Conservation (phyloP, 2,888 invertebrate genomes). For the Rhagonycha fulva region DNA sequence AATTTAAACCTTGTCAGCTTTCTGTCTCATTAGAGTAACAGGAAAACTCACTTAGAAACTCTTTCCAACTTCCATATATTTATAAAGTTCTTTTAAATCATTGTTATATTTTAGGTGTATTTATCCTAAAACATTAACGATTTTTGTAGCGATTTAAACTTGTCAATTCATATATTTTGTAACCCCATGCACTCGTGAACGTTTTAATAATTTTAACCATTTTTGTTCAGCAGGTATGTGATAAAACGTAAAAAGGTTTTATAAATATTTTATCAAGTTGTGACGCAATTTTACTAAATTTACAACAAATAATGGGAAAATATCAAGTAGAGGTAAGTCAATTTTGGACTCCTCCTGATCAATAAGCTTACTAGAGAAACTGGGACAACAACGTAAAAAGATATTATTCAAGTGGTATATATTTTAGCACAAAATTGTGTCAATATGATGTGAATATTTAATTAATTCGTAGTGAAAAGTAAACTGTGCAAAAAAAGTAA, state of each 20-base stretch:
- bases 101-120: not conserved
- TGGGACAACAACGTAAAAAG: constrained; percentile 1
- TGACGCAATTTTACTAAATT: not conserved
- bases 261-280: not conserved
- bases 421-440: not conserved
- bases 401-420: not conserved
- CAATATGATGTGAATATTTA: not conserved
- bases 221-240: not conserved
- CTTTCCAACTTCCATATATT: not conserved
- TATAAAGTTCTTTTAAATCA: not conserved
- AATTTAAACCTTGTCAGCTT: not conserved
- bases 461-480: not conserved
- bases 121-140: not conserved
- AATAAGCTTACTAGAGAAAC: not conserved
- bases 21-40: not conserved
- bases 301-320: not conserved
- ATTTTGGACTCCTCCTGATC: constrained; percentile 4
- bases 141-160: not conserved
- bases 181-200: not conserved
- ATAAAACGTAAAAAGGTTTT: not conserved
- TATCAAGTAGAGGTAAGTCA: constrained; percentile 1
- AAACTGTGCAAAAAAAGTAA: not conserved
- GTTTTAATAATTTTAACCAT: not conserved
- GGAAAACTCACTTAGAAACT: not conserved
- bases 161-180: not conserved